Conservation (phyloP, 2,797 vertebrate genomes). For the Gymnothorax reevesii region DNA sequence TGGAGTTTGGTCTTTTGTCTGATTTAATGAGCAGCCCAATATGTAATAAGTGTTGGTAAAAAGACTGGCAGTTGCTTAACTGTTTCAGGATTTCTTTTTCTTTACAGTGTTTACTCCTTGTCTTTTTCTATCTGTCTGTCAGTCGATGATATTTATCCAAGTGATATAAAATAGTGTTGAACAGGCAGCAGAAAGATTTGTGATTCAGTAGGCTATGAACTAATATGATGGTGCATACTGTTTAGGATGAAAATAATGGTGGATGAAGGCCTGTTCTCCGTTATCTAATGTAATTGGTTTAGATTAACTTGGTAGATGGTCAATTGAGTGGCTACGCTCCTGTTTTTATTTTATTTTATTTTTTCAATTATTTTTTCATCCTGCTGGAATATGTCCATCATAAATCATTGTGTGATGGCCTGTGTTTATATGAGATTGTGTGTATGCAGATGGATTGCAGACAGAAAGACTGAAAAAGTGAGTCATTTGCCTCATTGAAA, state of each 20-base stretch:
- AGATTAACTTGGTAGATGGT: not conserved
- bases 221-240: too few species aligned
- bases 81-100: not conserved
- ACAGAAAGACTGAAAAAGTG: too few species aligned
- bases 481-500: too few species aligned
- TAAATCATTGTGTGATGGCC: not conserved
- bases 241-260: too few species aligned
- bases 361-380: not conserved
- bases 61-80: not conserved
- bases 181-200: too few species aligned
- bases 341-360: not conserved
- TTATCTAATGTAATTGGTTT: not conserved
- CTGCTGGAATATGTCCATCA: not conserved
- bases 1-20: not conserved
- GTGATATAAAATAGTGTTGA: too few species aligned
- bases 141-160: not conserved
- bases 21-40: not conserved
- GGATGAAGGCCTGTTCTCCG: too few species aligned
- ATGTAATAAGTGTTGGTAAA: not conserved
- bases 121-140: not conserved
- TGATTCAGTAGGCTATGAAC: too few species aligned
- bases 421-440: too few species aligned
- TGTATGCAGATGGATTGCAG: too few species aligned
- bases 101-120: not conserved
- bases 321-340: not conserved